A percentile compares a stretch with the other conserved stretches of the same genome.
Evolutionary conservation across 2,113 vertebrate species (phyloP).

Genomic region (Crotalus tigris): DNA sequence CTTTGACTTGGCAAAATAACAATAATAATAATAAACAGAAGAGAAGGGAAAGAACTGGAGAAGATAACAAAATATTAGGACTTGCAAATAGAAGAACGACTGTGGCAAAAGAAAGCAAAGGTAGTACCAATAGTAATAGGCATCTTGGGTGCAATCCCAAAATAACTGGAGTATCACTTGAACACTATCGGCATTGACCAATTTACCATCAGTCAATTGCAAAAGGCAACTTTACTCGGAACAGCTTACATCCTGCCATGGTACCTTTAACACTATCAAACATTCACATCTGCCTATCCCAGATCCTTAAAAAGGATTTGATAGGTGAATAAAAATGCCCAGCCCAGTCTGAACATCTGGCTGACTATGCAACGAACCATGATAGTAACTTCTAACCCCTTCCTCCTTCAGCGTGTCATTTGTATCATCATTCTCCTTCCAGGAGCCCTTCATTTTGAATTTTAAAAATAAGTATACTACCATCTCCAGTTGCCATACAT

Average conservation of each 20-base stretch:
- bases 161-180: no score
- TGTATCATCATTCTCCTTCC: not conserved
- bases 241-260: not conserved
- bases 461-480: not conserved
- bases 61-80: no score
- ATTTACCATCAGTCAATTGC: not conserved
- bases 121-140: no score
- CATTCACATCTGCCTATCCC: not conserved
- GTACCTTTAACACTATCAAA: not conserved
- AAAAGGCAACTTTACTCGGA: not conserved
- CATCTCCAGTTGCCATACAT: not conserved
- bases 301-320: not conserved
- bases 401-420: not conserved
- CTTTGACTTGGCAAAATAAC: no score
- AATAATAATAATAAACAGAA: no score
- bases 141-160: no score
- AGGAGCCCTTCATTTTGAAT: not conserved
- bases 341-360: not conserved
- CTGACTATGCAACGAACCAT: not conserved
- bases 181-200: no score
- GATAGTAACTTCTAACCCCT: not conserved
- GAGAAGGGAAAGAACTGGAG: no score
- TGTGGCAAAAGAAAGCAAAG: no score
- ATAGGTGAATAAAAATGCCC: not conserved
- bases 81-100: no score